Base-by-base conservation (phyloP, 2,797 vertebrate species). In the Hoplostethus atlanticus region DNA sequence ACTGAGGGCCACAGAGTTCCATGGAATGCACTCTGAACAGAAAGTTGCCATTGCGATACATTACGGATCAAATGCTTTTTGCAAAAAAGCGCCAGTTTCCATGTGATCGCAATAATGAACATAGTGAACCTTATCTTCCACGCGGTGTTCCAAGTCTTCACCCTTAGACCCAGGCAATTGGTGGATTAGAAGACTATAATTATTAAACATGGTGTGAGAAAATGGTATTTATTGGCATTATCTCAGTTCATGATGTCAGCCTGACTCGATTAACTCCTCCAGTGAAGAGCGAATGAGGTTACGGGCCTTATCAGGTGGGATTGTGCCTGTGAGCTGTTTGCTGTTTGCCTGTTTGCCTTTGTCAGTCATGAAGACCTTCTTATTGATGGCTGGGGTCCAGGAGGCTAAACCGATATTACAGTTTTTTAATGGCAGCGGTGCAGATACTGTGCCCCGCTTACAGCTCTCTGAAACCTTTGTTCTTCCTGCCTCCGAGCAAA, bases 141-240 rank as follows among this genome's bases (percentile, higher is more conserved):
- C 21, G 67, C 79, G 50, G 70, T 52, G 80, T 21, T 42, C 13
- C 46, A 47, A 30, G 46, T 80, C 87, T 70, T 81, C 76, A 81
- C 79, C 86, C 71, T 63, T 71, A 64, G 57, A 85, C 83, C 76
- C 51, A 3, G 38, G 67, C 83, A 84, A 88, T 71, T 79, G 78
- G 77, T 83, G 80, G 80, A 88, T 91, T 87, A 87, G 85, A 87
- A 80, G 68, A 76, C 82, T 89, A 68, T 89, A 90, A 92, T 93
- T 92, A 91, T 89, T 15, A 59, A 79, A 87, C 85, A 78, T 16
- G 67, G 73, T 74, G 77, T 63, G 77, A 87, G 80, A 89, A 91
- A 92, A 91, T 84, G 84, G 84, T 89, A 89, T 93, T 92, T 91
- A 90, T 90, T 84, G 87, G 85, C 85, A 91, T 92, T 91, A 92